Base-by-base conservation (phyloP, 2,797 vertebrate species). In the Schizopygopsis malacanthus region DNA sequence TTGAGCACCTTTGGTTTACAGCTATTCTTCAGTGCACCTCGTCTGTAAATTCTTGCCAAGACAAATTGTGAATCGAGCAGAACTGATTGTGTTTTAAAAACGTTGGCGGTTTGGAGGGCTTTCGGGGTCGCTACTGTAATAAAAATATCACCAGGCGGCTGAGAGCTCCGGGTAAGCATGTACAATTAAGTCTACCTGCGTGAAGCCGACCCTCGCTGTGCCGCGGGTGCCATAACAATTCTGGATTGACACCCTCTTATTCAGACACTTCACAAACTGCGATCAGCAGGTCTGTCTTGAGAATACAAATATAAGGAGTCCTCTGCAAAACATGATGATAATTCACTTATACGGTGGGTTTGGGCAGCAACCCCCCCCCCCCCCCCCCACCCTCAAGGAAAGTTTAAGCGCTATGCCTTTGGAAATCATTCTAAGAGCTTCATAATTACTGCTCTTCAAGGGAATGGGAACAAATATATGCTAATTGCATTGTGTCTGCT, bases 401-500 rank as follows among this genome's bases (percentile, higher is more conserved):
- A 80, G 72, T 84, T 65, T 47, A 80, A 8, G 79, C 43, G 78
- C 79, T 71, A 77, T 22, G 82, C 81, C 79, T 81, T 85, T 87
- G 77, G 84, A 90, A 91, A 92, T 83, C 82, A 81, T 87, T 89
- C 88, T 85, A 89, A 91, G 89, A 85, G 54, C 70, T 90, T 88
- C 84, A 83, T 91, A 90, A 92, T 90, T 91, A 88, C 88, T 81
- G 84, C 88, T 89, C 81, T 89, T 91, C 85, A 86, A 87, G 90
- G 86, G 81, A 88, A 86, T 56, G 81, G 84, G 80, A 89, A 88
- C 90, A 91, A 91, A 92, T 91, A 85, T 88, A 92, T 91, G 91
- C 90, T 91, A 91, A 92, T 91, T 91, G 88, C 84, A 88, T 87
- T 88, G 89, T 90, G 89, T 87, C 87, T 89, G 90, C 76, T 84